phyloP scores from a whole-genome alignment of 2,888 invertebrate genomes.

The Drosophila eohydei region DNA sequence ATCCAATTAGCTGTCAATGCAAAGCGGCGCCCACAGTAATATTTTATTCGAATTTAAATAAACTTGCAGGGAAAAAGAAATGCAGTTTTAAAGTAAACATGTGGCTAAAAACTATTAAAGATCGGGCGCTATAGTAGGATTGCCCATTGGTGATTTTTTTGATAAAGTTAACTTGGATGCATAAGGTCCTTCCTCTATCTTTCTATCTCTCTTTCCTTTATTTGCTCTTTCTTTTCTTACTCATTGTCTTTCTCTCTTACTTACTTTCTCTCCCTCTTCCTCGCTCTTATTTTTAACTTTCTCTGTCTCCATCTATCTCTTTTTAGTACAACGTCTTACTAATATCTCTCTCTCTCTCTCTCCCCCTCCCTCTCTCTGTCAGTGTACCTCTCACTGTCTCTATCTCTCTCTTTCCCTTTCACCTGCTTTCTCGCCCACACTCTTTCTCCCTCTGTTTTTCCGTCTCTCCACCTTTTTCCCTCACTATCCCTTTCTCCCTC shows the following conservation, averaged over 20 bases:
- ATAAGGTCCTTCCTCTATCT: not conserved
- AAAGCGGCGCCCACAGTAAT: not conserved
- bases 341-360: not conserved
- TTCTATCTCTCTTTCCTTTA: no score
- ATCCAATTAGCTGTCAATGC: constrained; percentile 12
- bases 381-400: not conserved
- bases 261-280: not conserved
- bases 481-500: not conserved
- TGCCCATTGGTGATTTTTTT: not conserved
- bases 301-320: not conserved
- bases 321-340: no score
- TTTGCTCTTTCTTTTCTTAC: no score
- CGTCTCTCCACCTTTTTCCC: not conserved
- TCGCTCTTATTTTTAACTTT: no score
- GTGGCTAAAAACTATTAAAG: not conserved
- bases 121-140: not conserved
- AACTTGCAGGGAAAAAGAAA: not conserved
- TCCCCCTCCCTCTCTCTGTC: not conserved
- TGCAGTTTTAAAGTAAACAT: not conserved
- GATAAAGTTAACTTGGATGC: not conserved
- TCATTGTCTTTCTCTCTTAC: no score
- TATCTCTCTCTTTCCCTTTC: no score
- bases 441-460: not conserved
- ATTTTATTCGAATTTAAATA: constrained; percentile 3
- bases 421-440: not conserved